Base-by-base conservation (phyloP, 2,888 invertebrate species). In the Clunio marinus region DNA sequence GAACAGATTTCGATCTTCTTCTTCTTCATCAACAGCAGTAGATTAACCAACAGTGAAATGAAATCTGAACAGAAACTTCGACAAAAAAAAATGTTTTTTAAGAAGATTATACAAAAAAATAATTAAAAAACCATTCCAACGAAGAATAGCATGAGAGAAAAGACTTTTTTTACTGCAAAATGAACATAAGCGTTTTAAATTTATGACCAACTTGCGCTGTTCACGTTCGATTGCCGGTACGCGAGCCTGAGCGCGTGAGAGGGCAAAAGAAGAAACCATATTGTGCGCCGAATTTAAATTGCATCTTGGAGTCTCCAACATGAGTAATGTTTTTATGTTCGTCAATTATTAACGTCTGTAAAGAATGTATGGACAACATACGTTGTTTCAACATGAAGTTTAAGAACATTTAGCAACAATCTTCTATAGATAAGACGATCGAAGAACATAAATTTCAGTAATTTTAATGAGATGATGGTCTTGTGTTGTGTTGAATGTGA, bases 61-160 rank as follows among this genome's bases (percentile, higher is more conserved):
- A 5, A 17, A 2, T n/a, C 51, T 22, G 17, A 17, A 41, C 17
- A 51, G 22, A 51, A 41, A n/a, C 3, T 10, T 15, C 66, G 27
- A 46, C 46, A 51, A 24, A 62, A 10, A 57, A 57, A 22, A 10
- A 15, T 24, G 41, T 20, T 45, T 62, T 37, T 22, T 46, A 51
- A 66, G 66, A 51, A n/a, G n/a, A 57, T 28, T 24, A 3, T 25
- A 32, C 46, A 66, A 32, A n/a, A 45, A 51, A 66, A 66, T 66
- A 66, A 66, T 66, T 66, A 66, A 66, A 66, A 66, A 55, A 32
- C 66, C 66, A 66, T 66, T 66, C 55, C 51, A 22, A n/a, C 10
- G 51, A 13, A 32, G 35, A 32, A 32, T 8, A 32, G 45, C 45
- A 45, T 13, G n/a, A 45, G 17, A 5, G 7, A 3, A 3, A 45